A percentile compares a stretch with the other conserved stretches of the same genome.
These are phyloP conservation scores for Pangasius mekongensis DNA, from an alignment of 2,797 vertebrate species.

Conservation along the genomic window DNA sequence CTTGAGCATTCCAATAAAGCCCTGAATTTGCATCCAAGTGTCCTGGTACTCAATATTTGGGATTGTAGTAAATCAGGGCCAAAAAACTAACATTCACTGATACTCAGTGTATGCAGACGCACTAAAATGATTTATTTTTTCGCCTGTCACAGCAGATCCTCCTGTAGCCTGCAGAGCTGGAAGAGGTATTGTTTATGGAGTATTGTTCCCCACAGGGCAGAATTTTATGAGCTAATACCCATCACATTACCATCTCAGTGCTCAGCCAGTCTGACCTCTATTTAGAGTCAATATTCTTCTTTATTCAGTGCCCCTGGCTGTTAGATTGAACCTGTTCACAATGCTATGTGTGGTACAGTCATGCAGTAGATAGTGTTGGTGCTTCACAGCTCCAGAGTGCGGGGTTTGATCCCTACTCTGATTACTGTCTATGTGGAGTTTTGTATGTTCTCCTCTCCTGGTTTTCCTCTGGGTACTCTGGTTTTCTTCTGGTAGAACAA, in stretches of 20 bases:
- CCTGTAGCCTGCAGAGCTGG: background rate
- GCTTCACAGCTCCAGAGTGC: background rate
- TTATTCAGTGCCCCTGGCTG: no score
- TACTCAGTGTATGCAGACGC: background rate
- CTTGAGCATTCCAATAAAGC: background rate
- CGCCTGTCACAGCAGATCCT: background rate
- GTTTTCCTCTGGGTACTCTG: background rate
- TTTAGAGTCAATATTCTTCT: background rate
- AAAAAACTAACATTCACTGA: background rate
- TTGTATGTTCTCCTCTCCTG: background rate
- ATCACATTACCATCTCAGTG: background rate
- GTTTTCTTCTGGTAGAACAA: background rate
- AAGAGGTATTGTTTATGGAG: background rate
- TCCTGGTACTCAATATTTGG: background rate
- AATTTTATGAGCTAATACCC: background rate
- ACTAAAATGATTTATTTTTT: background rate
- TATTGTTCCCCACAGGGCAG: background rate
- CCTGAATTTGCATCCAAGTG: background rate
- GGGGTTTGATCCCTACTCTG: background rate
- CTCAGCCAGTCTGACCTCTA: background rate
- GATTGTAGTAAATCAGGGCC: background rate
- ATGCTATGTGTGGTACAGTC: background rate
- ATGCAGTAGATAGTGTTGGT: background rate
- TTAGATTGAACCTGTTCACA: constrained; percentile 4
- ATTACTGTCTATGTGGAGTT: background rate